Evolutionary conservation across 1,140 invertebrate genomes (phyloP).

Genomic region (Cryptotermes secundus): DNA sequence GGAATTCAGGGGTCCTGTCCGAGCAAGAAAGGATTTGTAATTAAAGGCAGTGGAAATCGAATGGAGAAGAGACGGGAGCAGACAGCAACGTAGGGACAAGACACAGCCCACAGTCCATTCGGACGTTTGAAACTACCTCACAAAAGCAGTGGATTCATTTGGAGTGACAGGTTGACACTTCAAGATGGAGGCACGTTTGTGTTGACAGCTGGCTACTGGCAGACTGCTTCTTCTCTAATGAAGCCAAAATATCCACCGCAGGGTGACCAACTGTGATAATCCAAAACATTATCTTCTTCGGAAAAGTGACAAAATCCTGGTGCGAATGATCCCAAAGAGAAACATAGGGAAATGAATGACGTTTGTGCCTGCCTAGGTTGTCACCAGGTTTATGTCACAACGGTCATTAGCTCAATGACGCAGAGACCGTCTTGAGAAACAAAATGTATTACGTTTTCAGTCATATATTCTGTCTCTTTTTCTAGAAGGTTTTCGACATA

Average conservation of each 20-base stretch:
- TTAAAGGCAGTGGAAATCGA: not conserved
- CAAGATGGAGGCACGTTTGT: constrained; percentile 4
- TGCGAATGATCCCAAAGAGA: no score
- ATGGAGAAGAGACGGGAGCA: not conserved
- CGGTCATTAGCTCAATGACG: no score
- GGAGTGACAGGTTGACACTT: not conserved
- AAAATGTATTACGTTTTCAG: no score
- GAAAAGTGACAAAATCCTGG: no score
- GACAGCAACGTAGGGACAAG: not conserved
- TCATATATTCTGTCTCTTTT: no score
- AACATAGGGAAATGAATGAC: no score
- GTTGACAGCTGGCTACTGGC: constrained; percentile 17
- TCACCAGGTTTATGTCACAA: no score
- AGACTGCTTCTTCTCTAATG: not conserved
- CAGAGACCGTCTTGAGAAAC: no score
- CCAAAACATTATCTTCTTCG: not conserved
- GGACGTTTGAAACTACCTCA: not conserved
- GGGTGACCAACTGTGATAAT: not conserved
- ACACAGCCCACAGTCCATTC: not conserved
- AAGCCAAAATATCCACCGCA: not conserved
- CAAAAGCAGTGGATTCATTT: not conserved
- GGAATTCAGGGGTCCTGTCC: not conserved
- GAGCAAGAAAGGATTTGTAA: not conserved
- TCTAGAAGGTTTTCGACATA: no score
- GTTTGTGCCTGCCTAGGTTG: no score